Evolutionary conservation across 2,113 vertebrate species (phyloP).

Genomic region (Xenopus borealis): DNA sequence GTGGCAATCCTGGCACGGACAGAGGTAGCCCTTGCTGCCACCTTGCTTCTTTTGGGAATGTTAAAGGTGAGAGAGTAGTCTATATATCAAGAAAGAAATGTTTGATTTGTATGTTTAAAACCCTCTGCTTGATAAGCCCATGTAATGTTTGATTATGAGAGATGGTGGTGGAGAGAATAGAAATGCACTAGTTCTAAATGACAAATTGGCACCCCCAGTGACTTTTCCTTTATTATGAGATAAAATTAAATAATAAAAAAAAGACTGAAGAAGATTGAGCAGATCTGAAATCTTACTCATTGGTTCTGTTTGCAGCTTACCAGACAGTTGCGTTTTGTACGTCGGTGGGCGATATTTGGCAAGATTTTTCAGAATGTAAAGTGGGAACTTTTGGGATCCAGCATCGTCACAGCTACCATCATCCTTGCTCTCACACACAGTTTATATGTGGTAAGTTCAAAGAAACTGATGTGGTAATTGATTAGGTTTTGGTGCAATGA

Average conservation of each 20-base stretch:
- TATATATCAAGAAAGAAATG: no score
- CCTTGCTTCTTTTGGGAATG: conserved; percentile 63
- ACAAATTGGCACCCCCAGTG: no score
- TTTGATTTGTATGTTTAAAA: no score
- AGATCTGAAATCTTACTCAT: no score
- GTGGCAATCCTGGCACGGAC: conserved; percentile 54
- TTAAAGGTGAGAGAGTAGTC: conserved; percentile 57
- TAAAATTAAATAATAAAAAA: no score
- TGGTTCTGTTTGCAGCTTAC: conserved; percentile 54
- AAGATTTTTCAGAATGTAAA: conserved; percentile 59
- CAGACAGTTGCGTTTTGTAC: conserved; percentile 64
- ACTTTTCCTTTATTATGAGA: no score
- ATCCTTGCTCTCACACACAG: conserved; percentile 61
- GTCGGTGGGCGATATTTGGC: conserved; percentile 65
- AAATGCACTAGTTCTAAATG: no score
- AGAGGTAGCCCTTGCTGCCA: conserved; percentile 60
- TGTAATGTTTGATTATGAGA: no score
- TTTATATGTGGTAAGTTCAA: conserved; percentile 58
- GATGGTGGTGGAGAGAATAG: no score
- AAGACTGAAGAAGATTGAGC: no score
- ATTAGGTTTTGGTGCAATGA: not conserved
- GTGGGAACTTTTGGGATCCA: conserved; percentile 56
- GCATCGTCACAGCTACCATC: conserved; percentile 56
- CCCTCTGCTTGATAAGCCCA: no score
- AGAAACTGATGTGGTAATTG: not conserved